Base-by-base conservation (phyloP, 2,797 vertebrate genomes). In the Novumbra hubbsi region DNA sequence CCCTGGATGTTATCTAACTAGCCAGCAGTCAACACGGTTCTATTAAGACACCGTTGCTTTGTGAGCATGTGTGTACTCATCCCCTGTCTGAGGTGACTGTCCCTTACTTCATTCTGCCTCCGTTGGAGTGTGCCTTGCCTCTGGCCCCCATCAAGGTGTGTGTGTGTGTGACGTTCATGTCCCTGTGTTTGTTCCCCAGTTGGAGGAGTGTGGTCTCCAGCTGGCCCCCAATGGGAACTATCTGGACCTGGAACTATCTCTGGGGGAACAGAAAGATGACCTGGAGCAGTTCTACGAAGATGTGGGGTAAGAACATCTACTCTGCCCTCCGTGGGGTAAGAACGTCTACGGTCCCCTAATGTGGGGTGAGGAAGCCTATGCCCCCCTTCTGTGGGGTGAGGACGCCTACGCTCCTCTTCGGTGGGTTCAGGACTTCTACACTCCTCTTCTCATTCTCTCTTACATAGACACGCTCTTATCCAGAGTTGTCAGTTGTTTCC, bases 131-230 rank as follows among this genome's bases (percentile, higher is more conserved):
- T 11, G 21, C n/a, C 32, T 34, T 34, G 32, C 32, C 2, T 2
- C 32, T 34, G 32, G 32, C 32, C 32, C 32, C 32, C 2, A 5
- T 2, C 2, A 34, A 5, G 32, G 21, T 3, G 2, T 64, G 62
- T 15, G 21, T 66, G 64, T 66, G 28, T 66, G 64, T 38, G 32
- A 38, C 65, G 3, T 8, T 63, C 8, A 45, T 8, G 41, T 45
- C 71, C 77, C 66, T 62, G 73, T 79, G 24, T 83, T 68, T 73
- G 45, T 66, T 72, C 27, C 74, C 17, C 83, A 98, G 97, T 82
- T 98, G 82, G 96, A 97, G 76, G 96, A 98, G 77, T 98, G 96
- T 86, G 92, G 95, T 0, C 91, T 99, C 19, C 97, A 99, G 89
- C 49, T 97, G 68, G 94, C 95, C 0, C 91, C 94, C 0, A 94